These are phyloP conservation scores for Xiphophorus birchmanni DNA, from an alignment of 2,797 vertebrate species.

Conservation along the genomic window DNA sequence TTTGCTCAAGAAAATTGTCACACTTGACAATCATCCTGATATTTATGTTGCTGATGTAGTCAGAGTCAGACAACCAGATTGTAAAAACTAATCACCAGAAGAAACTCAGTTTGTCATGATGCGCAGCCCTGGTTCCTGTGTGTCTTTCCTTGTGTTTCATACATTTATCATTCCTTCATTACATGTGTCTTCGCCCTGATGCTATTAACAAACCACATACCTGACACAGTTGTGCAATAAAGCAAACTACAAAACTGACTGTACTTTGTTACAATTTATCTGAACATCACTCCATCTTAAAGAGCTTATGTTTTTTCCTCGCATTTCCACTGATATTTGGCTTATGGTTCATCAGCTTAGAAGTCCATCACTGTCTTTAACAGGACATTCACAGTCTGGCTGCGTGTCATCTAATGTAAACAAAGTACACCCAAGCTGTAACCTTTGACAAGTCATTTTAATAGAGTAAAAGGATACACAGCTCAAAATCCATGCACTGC, in stretches of 20 bases:
- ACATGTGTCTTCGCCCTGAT: not conserved
- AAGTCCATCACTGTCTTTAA: not conserved
- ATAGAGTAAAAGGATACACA: not conserved
- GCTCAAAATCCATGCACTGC: not conserved
- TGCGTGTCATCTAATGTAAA: not conserved
- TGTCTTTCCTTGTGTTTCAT: not conserved
- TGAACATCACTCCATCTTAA: not conserved
- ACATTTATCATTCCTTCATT: not conserved
- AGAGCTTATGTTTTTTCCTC: not conserved
- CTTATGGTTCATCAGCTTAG: conserved; percentile 4
- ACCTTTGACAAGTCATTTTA: not conserved
- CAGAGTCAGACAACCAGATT: not conserved
- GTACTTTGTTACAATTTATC: not conserved
- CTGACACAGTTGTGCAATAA: not conserved
- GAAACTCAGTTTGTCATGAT: not conserved
- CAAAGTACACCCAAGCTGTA: not conserved
- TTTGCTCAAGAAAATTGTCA: not conserved
- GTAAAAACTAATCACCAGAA: not conserved
- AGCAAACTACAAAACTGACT: not conserved
- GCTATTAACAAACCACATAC: not conserved
- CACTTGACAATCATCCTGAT: not conserved
- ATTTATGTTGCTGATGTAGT: not conserved
- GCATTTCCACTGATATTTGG: not conserved
- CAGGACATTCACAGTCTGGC: not conserved
- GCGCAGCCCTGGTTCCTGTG: not conserved